Evolutionary conservation across 1,140 invertebrate genomes (phyloP), one percentile per base, ranked within the genome.

Genomic region (Nephila pilipes): DNA sequence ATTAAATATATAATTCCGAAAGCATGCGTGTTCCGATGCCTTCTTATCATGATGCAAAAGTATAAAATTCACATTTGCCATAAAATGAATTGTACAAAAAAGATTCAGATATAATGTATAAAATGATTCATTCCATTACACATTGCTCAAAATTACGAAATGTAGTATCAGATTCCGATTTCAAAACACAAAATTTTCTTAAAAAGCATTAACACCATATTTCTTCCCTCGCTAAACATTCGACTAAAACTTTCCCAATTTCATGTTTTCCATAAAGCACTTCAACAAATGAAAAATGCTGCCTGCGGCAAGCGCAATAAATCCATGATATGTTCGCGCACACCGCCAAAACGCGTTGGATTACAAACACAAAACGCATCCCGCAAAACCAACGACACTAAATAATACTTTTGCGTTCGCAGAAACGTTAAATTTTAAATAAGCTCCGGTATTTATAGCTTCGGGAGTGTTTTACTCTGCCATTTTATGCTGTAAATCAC

Each of bases 341-440:
- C 65, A 75, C 65, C 65, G 3, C 65, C 25, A 75, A 75, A 46
- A 46, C 38, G 80, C 22, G 46, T 81, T 81, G 36, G 65, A 75
- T 81, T 81, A 81, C 46, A 81, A 36, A 46, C 80, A 46, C 80
- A 81, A 75, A 75, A 75, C 38, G 38, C 80, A 55, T 14, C 36
- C 36, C 22, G 22, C 46, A 81, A 20, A 81, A 54, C 80, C 80
- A 81, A 20, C 14, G 80, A n/a, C 12, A 55, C 80, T 81, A 81
- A 81, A 81, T 81, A 81, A 81, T 81, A 55, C 80, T 81, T 81
- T 81, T 81, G 38, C 46, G 38, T 81, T 81, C 38, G 14, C 80
- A 81, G 80, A 81, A 81, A 81, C 80, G 80, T 81, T 81, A 81
- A 81, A 81, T 81, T 81, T 81, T 81, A 81, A 81, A 81, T 55